These are phyloP conservation scores for Ericerus pela DNA, from an alignment of 1,140 invertebrate genomes.

Conservation along the genomic window DNA sequence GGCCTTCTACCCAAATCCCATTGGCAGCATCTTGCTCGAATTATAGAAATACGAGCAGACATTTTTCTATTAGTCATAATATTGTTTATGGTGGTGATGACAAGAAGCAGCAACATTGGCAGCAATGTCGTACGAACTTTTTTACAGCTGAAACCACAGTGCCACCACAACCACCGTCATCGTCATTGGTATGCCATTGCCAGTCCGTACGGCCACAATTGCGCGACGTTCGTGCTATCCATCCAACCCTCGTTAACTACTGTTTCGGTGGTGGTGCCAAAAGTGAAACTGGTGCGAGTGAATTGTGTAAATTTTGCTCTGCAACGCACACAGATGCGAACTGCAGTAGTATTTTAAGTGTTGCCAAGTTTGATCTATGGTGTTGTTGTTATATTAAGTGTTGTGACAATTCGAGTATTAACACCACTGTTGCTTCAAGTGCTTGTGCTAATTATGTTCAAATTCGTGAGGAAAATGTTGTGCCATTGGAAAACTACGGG, in stretches of 20 bases:
- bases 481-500: too few relatives aligned
- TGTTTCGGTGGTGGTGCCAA: slow-evolving; percentile 2
- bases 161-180: neutral
- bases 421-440: too few relatives aligned
- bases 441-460: too few relatives aligned
- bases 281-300: neutral
- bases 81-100: too few relatives aligned
- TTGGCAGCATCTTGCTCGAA: slow-evolving; percentile 22
- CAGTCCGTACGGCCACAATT: slow-evolving; percentile 1
- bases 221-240: neutral
- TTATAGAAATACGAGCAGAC: slow-evolving; percentile 14
- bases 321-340: neutral
- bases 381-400: too few relatives aligned
- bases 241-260: neutral
- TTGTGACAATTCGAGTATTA: too few relatives aligned
- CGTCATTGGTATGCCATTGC: slow-evolving; percentile 7
- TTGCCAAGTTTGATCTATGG: too few relatives aligned
- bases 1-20: slow-evolving; percentile 29
- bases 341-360: neutral
- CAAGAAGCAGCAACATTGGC: too few relatives aligned
- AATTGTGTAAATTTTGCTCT: too few relatives aligned
- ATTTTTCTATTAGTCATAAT: slow-evolving; percentile 2
- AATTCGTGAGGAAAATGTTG: too few relatives aligned
- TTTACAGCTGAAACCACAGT: neutral
- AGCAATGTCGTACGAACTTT: neutral